Base-by-base conservation (phyloP, 2,113 vertebrate genomes). In the Vulpes vulpes region DNA sequence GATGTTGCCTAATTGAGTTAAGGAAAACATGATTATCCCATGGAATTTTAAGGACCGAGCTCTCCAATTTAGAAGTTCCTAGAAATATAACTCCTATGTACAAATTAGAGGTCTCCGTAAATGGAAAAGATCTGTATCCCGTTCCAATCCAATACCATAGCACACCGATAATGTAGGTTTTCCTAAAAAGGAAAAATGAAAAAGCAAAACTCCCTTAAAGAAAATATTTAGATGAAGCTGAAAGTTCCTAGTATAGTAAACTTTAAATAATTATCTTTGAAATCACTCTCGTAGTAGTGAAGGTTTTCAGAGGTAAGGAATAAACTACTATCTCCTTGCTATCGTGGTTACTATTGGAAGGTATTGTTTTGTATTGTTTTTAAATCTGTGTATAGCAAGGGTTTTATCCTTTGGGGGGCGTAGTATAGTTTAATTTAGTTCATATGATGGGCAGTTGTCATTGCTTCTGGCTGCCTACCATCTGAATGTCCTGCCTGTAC, bases 21-120 rank as follows among this genome's bases (percentile, higher is more conserved):
- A 71, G 3, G 23, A 76, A 89, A 89, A 67, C 32, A 22, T 38
- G 35, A 85, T 80, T 86, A 87, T 80, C 22, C 15, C 16, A 57
- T 17, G 32, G 89, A 23, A n/a, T 93, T 59, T 94, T 71, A 94
- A 96, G 32, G 27, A 65, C 23, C 67, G n/a, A 88, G 10, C 3
- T 38, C 30, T 96, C 53, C 20, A 25, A 15, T 92, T 95, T 82
- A 16, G 88, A 95, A 80, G 22, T 95, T 90, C 92, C 96, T 84
- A 80, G 84, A 96, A 92, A 80, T 8, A 69, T n/a, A 73, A 88
- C 17, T 8, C 57, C 14, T 67, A 20, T 14, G 19, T 81, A 55
- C 23, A 78, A 94, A 74, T 67, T 32, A 86, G 20, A n/a, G 16
- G 85, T 17, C 14, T 59, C 38, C 55, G 14, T 59, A 22, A 91